Base-by-base conservation (phyloP, 2,113 vertebrate genomes). In the Holacanthus passer region DNA sequence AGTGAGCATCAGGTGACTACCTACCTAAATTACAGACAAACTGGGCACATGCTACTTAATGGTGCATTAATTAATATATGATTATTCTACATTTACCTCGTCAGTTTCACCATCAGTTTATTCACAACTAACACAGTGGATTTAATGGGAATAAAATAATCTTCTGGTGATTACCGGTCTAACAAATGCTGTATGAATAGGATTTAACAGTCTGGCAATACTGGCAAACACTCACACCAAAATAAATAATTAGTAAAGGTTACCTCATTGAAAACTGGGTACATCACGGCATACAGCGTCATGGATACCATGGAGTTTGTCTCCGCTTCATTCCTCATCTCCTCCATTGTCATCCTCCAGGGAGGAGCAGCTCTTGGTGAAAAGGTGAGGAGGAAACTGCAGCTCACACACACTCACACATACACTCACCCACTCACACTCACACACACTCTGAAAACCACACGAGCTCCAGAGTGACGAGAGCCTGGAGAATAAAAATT, bases 341-440 rank as follows among this genome's bases (percentile, higher is more conserved):
- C 98, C 98, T 99, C 98, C 98, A 99, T 99, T 99, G 97, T 99
- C 98, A 99, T 99, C 97, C 97, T 99, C 97, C 97, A 97, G 96
- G 96, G 97, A 97, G 90, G 90, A 90, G 86, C 90, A 55, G 93
- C 86, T 88, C 67, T 87, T 81, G 82, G 89, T 84, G 70, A 86
- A 92, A 90, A 83, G 71, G 82, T 90, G 75, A 88, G 65, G 82
- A 87, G 72, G 53, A 82, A 89, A 86, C 70, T 73, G 80, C 77
- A 73, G 89, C 77, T 88, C 96, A 96, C 96, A 95, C 96, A 96
- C 95, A 82, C 91, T 52, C 92, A 90, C 88, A 87, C 88, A 86
- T 71, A 56, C 86, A 87, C 88, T 20, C 89, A 67, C 83, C 0
- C 90, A 78, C 84, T 24, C 91, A 64, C 91, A 67, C 84, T n/a